phyloP scores from a whole-genome alignment of 2,113 vertebrate genomes.

The Ophiodon elongatus region DNA sequence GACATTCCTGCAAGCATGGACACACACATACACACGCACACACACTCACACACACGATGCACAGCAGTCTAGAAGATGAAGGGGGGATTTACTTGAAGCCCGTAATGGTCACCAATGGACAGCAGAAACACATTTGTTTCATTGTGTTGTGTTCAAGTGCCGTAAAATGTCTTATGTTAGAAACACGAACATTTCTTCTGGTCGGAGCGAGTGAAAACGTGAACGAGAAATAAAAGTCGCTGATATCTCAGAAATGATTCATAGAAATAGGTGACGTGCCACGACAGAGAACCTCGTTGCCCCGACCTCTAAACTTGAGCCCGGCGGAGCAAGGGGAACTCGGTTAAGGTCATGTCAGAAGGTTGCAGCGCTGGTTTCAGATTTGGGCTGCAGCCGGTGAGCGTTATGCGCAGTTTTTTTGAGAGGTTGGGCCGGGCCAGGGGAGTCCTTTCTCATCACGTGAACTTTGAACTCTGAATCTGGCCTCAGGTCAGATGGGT shows the following conservation, averaged over 20 bases:
- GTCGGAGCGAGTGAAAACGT: background rate
- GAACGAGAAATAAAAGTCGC: background rate
- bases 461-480: constrained; percentile 68
- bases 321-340: background rate
- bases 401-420: background rate
- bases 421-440: background rate
- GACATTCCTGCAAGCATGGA: constrained; percentile 77
- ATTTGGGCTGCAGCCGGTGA: background rate
- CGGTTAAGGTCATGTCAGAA: constrained; percentile 30
- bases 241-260: background rate
- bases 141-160: constrained; percentile 18
- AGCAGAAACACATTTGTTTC: constrained; percentile 56
- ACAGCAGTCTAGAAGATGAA: constrained; percentile 53
- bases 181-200: background rate
- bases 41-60: constrained; percentile 31
- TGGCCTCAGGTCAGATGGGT: constrained; percentile 46
- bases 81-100: constrained; percentile 60
- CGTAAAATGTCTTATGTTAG: background rate
- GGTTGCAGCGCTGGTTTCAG: constrained; percentile 1
- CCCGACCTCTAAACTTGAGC: constrained; percentile 61
- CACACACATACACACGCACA: constrained; percentile 25
- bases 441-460: constrained; percentile 56
- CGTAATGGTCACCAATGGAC: constrained; percentile 58
- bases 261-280: background rate
- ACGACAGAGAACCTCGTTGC: too few relatives aligned